Percentiles rank a stretch among this genome's conserved stretches.
phyloP scores from a whole-genome alignment of 2,888 invertebrate species.

The Ecliptopera silaceata region DNA sequence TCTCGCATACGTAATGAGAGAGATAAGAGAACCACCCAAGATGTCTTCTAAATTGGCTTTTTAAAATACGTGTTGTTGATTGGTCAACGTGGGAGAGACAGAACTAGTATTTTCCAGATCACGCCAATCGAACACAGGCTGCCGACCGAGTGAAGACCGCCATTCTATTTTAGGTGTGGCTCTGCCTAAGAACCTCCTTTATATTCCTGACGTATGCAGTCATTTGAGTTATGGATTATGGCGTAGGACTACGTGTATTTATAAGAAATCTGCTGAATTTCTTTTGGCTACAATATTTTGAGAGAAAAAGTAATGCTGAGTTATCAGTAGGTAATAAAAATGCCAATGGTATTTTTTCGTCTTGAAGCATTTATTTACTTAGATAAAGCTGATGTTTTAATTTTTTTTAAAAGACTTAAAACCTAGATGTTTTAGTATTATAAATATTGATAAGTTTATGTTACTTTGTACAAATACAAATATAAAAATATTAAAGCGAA shows the following conservation, averaged over 20 bases:
- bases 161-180: slow-evolving; percentile 79
- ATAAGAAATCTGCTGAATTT: slow-evolving; percentile 68
- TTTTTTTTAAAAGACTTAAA: too few relatives aligned
- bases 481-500: too few relatives aligned
- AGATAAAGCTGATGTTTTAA: neutral
- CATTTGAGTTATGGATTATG: slow-evolving; percentile 80
- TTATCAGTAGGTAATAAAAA: slow-evolving; percentile 42
- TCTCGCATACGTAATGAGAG: slow-evolving; percentile 59
- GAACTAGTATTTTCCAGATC: slow-evolving; percentile 60
- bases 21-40: slow-evolving; percentile 61
- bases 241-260: slow-evolving; percentile 71
- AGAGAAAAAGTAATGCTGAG: slow-evolving; percentile 51
- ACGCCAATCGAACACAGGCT: slow-evolving; percentile 64
- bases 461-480: too few relatives aligned
- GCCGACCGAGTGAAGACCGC: slow-evolving; percentile 64
- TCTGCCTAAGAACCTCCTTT: slow-evolving; percentile 73
- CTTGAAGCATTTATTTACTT: neutral
- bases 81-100: slow-evolving; percentile 62
- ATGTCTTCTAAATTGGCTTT: slow-evolving; percentile 66
- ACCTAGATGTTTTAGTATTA: too few relatives aligned
- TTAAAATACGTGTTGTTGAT: slow-evolving; percentile 66
- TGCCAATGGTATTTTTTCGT: slow-evolving; percentile 23
- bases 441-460: too few relatives aligned
- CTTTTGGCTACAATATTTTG: slow-evolving; percentile 52
- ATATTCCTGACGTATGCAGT: slow-evolving; percentile 78